Percentiles rank a stretch among this genome's conserved stretches.
These are phyloP conservation scores for Polyergus mexicanus DNA, from an alignment of 1,140 invertebrate species.

Conservation along the genomic window DNA sequence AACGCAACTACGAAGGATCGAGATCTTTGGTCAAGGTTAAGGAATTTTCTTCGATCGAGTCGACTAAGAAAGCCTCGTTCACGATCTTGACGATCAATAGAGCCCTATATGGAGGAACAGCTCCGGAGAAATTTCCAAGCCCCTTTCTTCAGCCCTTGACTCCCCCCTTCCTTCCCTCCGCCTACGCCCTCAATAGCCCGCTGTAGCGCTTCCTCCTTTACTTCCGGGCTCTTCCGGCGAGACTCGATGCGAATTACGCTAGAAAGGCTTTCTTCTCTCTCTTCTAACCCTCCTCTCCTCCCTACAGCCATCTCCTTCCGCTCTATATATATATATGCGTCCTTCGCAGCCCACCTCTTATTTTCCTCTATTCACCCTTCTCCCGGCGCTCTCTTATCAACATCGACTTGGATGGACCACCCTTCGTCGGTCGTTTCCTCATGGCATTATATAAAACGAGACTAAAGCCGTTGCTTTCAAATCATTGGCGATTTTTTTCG, in stretches of 20 bases:
- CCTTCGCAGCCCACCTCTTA: conserved; percentile 50
- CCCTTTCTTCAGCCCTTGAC: conserved; percentile 47
- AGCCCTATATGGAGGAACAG: conserved; percentile 60
- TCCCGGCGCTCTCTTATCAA: conserved; percentile 57
- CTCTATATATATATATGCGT: conserved; percentile 39
- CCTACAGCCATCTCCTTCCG: conserved; percentile 30
- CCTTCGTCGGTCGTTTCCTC: conserved; percentile 32
- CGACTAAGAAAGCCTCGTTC: conserved; percentile 38
- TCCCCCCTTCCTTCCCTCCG: not conserved
- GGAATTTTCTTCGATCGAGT: not conserved
- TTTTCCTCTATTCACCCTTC: conserved; percentile 53
- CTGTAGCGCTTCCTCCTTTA: conserved; percentile 79
- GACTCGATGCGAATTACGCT: conserved; percentile 76
- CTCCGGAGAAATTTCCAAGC: conserved; percentile 68
- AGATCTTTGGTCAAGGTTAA: conserved; percentile 24
- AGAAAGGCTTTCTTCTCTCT: conserved; percentile 69
- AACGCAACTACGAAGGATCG: not conserved
- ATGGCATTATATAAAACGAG: conserved; percentile 38
- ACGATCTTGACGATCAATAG: conserved; percentile 82
- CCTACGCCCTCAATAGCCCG: conserved; percentile 4
- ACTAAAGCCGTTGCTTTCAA: conserved; percentile 1
- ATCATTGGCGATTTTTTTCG: conserved; percentile 20
- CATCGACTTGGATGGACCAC: conserved; percentile 53
- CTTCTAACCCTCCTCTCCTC: not conserved
- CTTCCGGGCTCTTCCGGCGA: conserved; percentile 83